Conservation (phyloP, 2,888 invertebrate species). For the Leucophenga montana region DNA sequence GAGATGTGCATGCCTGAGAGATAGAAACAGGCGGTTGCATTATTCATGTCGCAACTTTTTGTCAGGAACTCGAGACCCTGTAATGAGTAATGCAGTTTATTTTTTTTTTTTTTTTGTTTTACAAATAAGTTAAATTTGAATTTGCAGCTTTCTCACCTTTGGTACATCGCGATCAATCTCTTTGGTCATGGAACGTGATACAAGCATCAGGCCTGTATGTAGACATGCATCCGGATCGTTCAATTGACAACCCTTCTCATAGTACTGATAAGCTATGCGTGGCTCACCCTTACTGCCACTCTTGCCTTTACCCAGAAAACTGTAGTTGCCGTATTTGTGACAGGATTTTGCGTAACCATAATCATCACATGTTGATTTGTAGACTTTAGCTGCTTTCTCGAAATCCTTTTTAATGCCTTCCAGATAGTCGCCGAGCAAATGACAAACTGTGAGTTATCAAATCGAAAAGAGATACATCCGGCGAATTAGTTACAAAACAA, state of each 20-base stretch:
- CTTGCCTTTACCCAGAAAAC: slow-evolving; percentile 79
- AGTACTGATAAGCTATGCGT: slow-evolving; percentile 80
- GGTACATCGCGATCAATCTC: slow-evolving; percentile 77
- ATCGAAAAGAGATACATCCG: slow-evolving; percentile 32
- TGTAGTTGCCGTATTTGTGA: slow-evolving; percentile 87
- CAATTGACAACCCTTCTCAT: slow-evolving; percentile 84
- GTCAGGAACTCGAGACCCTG: slow-evolving; percentile 77
- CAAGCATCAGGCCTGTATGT: slow-evolving; percentile 82
- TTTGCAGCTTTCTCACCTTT: slow-evolving; percentile 73
- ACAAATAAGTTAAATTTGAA: neutral
- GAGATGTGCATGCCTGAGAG: slow-evolving; percentile 85
- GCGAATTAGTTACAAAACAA: too few relatives aligned
- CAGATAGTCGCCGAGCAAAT: slow-evolving; percentile 92
- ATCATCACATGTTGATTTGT: slow-evolving; percentile 90
- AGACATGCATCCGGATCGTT: slow-evolving; percentile 82
- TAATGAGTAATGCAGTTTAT: slow-evolving; percentile 33
- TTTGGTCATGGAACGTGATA: slow-evolving; percentile 76
- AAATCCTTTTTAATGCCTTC: slow-evolving; percentile 89
- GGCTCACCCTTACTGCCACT: slow-evolving; percentile 76
- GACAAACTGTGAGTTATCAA: slow-evolving; percentile 80
- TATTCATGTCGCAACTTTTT: slow-evolving; percentile 77
- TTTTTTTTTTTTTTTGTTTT: neutral
- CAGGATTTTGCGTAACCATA: slow-evolving; percentile 90
- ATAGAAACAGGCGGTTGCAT: slow-evolving; percentile 85
- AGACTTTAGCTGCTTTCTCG: slow-evolving; percentile 86